Percentiles rank a stretch among this genome's conserved stretches.
Evolutionary conservation across 2,888 invertebrate genomes (phyloP).

Genomic region (Gisinianus flammeolus): DNA sequence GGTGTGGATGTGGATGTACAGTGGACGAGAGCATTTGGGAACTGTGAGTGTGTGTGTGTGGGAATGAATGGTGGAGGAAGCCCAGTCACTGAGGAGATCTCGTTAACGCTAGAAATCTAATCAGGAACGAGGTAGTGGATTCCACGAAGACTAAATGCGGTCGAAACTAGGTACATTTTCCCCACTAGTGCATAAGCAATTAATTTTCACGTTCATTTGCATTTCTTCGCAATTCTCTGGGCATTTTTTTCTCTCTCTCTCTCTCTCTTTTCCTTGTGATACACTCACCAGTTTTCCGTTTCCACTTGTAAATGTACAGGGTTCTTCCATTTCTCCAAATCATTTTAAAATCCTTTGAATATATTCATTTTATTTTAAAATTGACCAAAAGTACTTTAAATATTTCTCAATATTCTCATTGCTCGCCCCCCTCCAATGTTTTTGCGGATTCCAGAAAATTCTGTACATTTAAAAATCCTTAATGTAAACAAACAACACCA

Average conservation of each 20-base stretch:
- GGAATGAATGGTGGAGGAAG: not conserved
- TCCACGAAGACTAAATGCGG: not conserved
- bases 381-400: no score
- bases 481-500: no score
- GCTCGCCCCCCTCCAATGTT: no score
- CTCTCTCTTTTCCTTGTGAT: conserved; percentile 2
- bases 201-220: conserved; percentile 45
- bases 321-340: no score
- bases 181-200: conserved; percentile 27
- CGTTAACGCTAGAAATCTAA: conserved; percentile 8
- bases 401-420: no score
- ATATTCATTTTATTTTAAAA: no score
- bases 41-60: not conserved
- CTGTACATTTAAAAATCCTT: no score
- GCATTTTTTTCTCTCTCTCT: conserved; percentile 19
- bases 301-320: no score
- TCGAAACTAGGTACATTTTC: conserved; percentile 6
- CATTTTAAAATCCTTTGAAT: no score
- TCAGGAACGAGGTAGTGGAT: not conserved
- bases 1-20: not conserved
- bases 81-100: not conserved
- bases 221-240: conserved; percentile 44
- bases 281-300: no score
- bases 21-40: not conserved
- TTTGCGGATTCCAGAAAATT: no score